Percentiles rank a stretch among this genome's conserved stretches.
Conservation (phyloP, 2,888 invertebrate genomes). For the Andrena haemorrhoa region DNA sequence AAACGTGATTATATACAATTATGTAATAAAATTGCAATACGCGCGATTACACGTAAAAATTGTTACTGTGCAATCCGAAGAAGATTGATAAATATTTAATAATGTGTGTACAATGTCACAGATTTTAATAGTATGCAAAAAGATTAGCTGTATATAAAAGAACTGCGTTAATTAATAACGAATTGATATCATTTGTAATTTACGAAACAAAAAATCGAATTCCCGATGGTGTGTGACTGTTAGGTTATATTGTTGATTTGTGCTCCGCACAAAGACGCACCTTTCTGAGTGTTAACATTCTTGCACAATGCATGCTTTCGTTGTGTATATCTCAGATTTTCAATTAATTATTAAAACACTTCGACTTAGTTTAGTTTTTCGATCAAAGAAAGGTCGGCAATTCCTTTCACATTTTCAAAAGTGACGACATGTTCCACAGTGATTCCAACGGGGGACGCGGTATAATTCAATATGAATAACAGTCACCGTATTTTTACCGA, state of each 20-base stretch:
- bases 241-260: constrained; percentile 19
- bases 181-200: background rate
- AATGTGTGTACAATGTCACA: background rate
- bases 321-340: background rate
- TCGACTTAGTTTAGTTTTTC: background rate
- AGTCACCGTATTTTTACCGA: no score
- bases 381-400: background rate
- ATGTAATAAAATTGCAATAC: background rate
- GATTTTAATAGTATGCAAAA: background rate
- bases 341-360: background rate
- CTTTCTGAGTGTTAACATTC: constrained; percentile 46
- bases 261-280: constrained; percentile 24
- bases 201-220: background rate
- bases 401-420: background rate
- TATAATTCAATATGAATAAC: constrained; percentile 1
- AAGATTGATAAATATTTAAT: background rate
- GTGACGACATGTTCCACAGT: background rate
- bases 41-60: background rate
- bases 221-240: background rate
- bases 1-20: background rate
- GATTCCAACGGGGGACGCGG: background rate
- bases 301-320: constrained; percentile 28
- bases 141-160: background rate
- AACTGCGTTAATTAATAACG: background rate
- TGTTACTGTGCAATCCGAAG: background rate